phyloP scores from a whole-genome alignment of 2,797 vertebrate species.

The Sphenodon punctatus region DNA sequence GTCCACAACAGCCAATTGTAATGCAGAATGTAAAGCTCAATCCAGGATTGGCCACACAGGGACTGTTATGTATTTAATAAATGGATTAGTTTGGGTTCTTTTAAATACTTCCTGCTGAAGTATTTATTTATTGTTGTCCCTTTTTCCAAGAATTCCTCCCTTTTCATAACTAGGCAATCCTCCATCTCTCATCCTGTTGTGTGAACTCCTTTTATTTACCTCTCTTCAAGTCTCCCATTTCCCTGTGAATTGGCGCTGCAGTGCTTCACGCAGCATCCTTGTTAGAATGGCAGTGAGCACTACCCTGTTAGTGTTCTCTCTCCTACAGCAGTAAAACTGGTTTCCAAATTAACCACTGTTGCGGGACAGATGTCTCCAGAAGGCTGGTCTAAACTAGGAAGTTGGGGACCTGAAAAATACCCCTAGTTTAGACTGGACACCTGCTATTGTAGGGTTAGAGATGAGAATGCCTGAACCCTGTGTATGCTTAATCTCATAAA shows the following conservation, averaged over 20 bases:
- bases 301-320: no score
- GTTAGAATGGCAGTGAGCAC: no score
- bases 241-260: not conserved
- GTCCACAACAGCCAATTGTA: constrained; percentile 13
- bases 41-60: constrained; percentile 5
- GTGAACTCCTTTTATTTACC: not conserved
- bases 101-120: not conserved
- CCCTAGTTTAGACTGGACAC: not conserved
- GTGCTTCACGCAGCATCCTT: not conserved
- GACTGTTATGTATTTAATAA: constrained; percentile 49
- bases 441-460: not conserved
- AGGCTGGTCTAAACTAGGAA: not conserved
- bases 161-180: no score
- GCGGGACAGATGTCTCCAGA: not conserved
- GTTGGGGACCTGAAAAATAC: not conserved
- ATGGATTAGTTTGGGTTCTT: not conserved
- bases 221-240: not conserved
- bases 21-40: not conserved
- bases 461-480: not conserved
- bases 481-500: no score
- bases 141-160: no score
- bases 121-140: not conserved
- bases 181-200: not conserved
- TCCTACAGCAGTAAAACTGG: not conserved
- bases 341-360: not conserved